Evolutionary conservation across 2,113 vertebrate species (phyloP).

Genomic region (Stercorarius parasiticus): DNA sequence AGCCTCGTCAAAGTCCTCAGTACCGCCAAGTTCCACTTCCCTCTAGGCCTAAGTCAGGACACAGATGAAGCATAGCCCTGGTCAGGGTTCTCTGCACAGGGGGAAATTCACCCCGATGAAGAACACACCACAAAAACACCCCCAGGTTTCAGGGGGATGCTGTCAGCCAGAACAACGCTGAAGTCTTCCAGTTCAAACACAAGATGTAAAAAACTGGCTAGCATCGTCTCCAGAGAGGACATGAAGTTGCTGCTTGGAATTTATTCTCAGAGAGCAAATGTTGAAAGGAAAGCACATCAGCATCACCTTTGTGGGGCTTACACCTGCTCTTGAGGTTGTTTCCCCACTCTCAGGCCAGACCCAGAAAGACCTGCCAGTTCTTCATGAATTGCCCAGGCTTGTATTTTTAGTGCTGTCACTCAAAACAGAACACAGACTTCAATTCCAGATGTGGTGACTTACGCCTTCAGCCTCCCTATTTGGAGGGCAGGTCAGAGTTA

Average conservation of each 20-base stretch:
- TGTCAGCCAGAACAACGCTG: background rate
- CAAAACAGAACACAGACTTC: background rate
- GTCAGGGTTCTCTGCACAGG: conserved; percentile 33
- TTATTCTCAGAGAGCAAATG: background rate
- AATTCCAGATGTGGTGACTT: background rate
- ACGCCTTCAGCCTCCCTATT: background rate
- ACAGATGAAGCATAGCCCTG: background rate
- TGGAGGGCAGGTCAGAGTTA: background rate
- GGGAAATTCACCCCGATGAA: conserved; percentile 12
- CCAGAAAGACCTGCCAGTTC: background rate
- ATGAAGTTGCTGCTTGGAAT: background rate
- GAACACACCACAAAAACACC: background rate
- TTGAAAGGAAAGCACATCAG: background rate
- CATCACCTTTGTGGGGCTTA: background rate
- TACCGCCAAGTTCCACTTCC: conserved; percentile 19
- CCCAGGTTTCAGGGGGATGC: background rate
- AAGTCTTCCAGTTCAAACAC: background rate
- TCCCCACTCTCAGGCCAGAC: background rate
- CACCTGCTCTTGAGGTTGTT: background rate
- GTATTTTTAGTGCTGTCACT: background rate
- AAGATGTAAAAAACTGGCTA: background rate
- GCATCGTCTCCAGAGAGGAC: background rate
- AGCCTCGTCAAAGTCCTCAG: background rate
- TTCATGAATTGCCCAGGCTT: background rate
- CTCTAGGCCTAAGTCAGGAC: background rate